Conservation (phyloP, 1,140 invertebrate species). For the Neodiprion pinetum region DNA sequence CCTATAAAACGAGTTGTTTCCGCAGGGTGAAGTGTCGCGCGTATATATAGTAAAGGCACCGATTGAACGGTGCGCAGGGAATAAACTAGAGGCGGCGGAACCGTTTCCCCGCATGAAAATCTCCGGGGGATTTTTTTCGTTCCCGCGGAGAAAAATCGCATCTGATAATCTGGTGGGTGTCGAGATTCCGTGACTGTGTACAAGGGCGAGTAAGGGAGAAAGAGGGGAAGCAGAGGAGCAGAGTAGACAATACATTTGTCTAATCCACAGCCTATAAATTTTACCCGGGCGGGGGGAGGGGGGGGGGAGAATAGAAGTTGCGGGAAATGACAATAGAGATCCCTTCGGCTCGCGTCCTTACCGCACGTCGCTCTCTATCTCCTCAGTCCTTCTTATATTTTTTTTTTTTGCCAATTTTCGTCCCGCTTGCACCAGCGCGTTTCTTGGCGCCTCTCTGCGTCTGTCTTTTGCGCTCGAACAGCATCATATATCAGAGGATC, state of each 20-base stretch:
- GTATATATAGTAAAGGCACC: too few species aligned
- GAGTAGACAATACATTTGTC: slow-evolving; percentile 13
- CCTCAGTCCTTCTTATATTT: slow-evolving; percentile 11
- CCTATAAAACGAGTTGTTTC: too few species aligned
- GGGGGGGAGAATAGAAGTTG: neutral
- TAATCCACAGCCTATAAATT: slow-evolving; percentile 17
- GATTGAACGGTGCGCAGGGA: too few species aligned
- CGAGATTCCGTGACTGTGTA: too few species aligned
- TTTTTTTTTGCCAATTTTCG: slow-evolving; percentile 8
- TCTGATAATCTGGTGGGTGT: too few species aligned
- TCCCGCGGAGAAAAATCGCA: too few species aligned
- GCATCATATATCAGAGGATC: slow-evolving; percentile 30
- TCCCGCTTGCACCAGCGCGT: neutral
- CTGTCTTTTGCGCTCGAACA: neutral
- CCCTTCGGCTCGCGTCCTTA: neutral
- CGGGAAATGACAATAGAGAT: slow-evolving; percentile 10
- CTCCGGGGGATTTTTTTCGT: too few species aligned
- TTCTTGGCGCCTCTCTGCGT: slow-evolving; percentile 8
- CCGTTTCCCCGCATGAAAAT: too few species aligned
- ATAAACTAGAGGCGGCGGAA: too few species aligned
- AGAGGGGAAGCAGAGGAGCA: neutral
- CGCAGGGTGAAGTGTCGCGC: too few species aligned
- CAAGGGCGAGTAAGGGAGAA: too few species aligned
- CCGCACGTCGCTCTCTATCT: neutral
- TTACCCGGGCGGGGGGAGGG: neutral